A percentile compares a stretch with the other conserved stretches of the same genome.
phyloP scores from a whole-genome alignment of 2,797 vertebrate genomes.

The Microctenopoma steveboyesi region DNA sequence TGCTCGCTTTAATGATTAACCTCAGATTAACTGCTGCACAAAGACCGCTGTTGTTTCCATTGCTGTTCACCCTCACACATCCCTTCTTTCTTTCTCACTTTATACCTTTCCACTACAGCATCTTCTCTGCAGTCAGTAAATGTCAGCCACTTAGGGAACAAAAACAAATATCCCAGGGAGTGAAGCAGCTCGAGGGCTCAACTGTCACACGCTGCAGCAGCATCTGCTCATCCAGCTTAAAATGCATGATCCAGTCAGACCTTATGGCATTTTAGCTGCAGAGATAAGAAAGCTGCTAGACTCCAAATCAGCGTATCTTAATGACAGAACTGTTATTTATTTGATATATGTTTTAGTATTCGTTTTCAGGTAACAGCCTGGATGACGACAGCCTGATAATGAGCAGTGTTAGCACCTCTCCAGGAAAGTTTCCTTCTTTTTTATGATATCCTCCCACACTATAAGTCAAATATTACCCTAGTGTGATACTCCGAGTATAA shows the following conservation, averaged over 20 bases:
- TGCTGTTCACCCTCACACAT: conserved; percentile 12
- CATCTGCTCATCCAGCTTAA: conserved; percentile 62
- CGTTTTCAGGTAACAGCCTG: conserved; percentile 1
- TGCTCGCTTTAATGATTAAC: conserved; percentile 65
- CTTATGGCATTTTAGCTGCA: conserved; percentile 41
- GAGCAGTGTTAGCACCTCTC: conserved; percentile 26
- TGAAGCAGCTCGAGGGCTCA: conserved; percentile 48
- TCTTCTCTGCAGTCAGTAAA: conserved; percentile 48
- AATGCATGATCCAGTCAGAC: conserved; percentile 25
- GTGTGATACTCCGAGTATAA: conserved; percentile 58
- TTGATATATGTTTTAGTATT: not conserved
- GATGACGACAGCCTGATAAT: conserved; percentile 35
- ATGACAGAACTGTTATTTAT: not conserved
- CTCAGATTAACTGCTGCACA: conserved; percentile 63
- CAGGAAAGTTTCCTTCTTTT: conserved; percentile 35
- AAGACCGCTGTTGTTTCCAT: conserved; percentile 55
- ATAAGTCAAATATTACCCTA: conserved; percentile 69
- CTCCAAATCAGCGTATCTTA: conserved; percentile 9
- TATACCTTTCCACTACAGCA: conserved; percentile 39
- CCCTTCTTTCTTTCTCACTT: conserved; percentile 2
- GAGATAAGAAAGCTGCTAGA: conserved; percentile 34
- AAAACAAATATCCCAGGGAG: conserved; percentile 57
- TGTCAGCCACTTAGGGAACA: conserved; percentile 49
- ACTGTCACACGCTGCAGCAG: conserved; percentile 48
- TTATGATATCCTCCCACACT: conserved; percentile 47